Evolutionary conservation across 1,140 invertebrate species (phyloP).

Genomic region (Pachypeltis micranthus): DNA sequence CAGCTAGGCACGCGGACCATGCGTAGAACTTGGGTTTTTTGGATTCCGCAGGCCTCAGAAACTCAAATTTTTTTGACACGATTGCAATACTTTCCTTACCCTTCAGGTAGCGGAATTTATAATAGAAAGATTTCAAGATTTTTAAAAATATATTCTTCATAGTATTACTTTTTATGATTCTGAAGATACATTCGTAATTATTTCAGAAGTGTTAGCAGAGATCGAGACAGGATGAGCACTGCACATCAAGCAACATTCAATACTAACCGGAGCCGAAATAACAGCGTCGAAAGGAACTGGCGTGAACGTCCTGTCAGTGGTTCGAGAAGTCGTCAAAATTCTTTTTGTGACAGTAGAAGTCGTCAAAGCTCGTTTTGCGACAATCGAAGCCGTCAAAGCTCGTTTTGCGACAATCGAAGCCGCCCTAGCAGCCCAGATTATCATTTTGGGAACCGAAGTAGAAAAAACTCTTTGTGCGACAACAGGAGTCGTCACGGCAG

Average conservation of each 20-base stretch:
- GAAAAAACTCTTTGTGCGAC: background rate
- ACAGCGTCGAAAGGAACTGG: background rate
- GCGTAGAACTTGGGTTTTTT: too few species aligned
- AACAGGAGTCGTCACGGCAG: background rate
- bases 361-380: too few species aligned
- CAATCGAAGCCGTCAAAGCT: background rate
- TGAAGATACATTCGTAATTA: too few species aligned
- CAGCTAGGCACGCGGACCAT: too few species aligned
- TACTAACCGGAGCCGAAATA: background rate
- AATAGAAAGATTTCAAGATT: too few species aligned
- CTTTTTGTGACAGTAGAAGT: background rate
- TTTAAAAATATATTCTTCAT: too few species aligned
- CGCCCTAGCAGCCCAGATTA: background rate
- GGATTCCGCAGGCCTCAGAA: too few species aligned
- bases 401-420: background rate
- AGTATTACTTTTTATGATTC: too few species aligned
- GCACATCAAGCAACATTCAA: too few species aligned
- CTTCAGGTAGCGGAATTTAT: too few species aligned
- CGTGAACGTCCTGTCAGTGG: background rate
- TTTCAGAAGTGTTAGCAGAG: background rate
- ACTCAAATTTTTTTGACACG: too few species aligned
- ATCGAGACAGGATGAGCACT: background rate
- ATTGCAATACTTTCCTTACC: too few species aligned
- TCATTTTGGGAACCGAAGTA: background rate
- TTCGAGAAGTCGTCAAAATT: background rate